Evolutionary conservation across 2,888 invertebrate species (phyloP), one percentile per base, ranked within the genome.

Genomic region (Cartodere bifasciata): DNA sequence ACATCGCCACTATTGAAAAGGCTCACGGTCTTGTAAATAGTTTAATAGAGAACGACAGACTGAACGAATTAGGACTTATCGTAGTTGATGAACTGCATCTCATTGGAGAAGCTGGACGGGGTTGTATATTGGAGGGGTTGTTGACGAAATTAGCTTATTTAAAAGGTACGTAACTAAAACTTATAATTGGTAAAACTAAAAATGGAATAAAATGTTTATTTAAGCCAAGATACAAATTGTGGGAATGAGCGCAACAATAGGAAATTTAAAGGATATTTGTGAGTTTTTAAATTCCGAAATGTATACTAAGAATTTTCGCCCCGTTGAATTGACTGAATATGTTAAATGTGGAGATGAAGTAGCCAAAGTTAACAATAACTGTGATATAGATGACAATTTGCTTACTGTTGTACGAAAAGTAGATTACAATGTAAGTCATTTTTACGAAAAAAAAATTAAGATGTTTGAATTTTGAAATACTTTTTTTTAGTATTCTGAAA

Each of bases 181-280:
- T 28, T 36, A 3, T 32, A 32, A 13, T 10, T 15, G 31, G 9
- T 9, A 20, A 9, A n/a, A 25, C 4, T 23, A 16, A 20, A 17
- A n/a, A 15, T 17, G 13, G 7, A 24, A 22, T 3, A 16, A 16
- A 23, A 24, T 13, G 22, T 24, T 13, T 21, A 4, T 26, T 27
- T 17, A 6, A 75, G 75, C 64, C 23, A 62, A 62, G 32, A 77
- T 86, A 36, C 92, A 92, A 55, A 78, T 97, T 34, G 72, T 97
- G 11, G 94, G 91, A 13, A 95, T 97, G 92, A 92, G 91, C 58
- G 97, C 97, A 0, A 97, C 97, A 0, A 82, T 97, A 45, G 91
- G 87, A 34, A 95, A 97, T 62, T 63, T 94, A 31, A 55, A 70
- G 1, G 87, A 94, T 50, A 45, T 98, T 23, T 75, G 81, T 1